Base-by-base conservation (phyloP, 1,140 invertebrate genomes). In the Agrypnia vestita region DNA sequence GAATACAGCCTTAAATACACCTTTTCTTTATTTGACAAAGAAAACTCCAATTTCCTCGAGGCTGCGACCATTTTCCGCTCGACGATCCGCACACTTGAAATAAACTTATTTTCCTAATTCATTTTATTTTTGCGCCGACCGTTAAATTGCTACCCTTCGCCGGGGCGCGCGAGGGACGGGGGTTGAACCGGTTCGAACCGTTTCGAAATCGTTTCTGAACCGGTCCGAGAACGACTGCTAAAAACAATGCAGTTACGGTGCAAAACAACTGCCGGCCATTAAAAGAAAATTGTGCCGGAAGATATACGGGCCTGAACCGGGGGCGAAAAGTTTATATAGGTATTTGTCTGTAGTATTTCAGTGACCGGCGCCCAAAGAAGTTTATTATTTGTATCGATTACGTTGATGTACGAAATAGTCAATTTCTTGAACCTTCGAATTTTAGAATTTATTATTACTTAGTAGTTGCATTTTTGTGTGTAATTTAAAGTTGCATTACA, bases 261-360 rank as follows among this genome's bases (percentile, higher is more conserved):
- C 67, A 71, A 71, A 71, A 71, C 67, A 71, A 71, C 67, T 71
- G 47, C 19, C 21, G 47, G 15, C 67, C 67, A 71, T 71, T 71
- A 71, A 53, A 47, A 19, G 47, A 71, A 71, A 71, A 71, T 53
- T 71, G 47, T 71, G 49, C 46, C 19, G 46, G n/a, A 51, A 53
- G 17, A 71, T 71, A 71, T 51, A 71, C 49, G 67, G 46, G 67
- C 15, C 12, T 15, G 47, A 25, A 71, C 47, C 11, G 17, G 51
- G 49, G 10, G 49, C 47, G 1, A 51, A 67, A 67, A 71, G 17
- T 51, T 71, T 71, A 12, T 25, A 49, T 51, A 3, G 4, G 17
- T 21, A 19, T 49, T 71, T 49, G 17, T 71, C 44, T 43, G 25
- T 35, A 35, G 25, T 35, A 35, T 35, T 35, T 35, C 25, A 35